phyloP scores from a whole-genome alignment of 2,797 vertebrate species.

The Botia kubotai region DNA sequence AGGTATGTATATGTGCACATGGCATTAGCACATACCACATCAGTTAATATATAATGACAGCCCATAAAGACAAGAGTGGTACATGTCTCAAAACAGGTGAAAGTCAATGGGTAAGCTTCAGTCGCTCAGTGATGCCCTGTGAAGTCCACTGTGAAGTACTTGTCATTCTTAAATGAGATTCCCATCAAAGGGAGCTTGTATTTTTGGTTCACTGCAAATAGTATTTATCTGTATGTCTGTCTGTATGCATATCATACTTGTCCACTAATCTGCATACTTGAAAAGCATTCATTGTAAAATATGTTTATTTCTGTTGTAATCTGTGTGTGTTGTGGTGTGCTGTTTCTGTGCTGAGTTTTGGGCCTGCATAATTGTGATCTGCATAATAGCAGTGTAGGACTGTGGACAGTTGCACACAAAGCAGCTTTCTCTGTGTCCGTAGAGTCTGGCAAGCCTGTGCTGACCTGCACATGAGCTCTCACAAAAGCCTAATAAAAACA shows the following conservation, averaged over 20 bases:
- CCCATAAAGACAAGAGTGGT: neutral
- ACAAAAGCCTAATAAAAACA: constrained; percentile 74
- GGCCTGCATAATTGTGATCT: constrained; percentile 34
- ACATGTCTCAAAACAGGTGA: neutral
- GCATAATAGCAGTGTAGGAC: constrained; percentile 38
- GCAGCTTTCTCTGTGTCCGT: constrained; percentile 50
- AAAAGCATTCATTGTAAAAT: too few relatives aligned
- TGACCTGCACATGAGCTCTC: constrained; percentile 56
- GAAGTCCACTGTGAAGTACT: neutral
- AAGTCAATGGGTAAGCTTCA: neutral
- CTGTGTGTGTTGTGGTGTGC: constrained; percentile 13
- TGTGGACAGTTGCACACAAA: constrained; percentile 59
- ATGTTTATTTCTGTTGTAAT: neutral
- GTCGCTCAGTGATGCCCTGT: neutral
- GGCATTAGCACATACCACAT: neutral
- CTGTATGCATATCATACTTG: too few relatives aligned
- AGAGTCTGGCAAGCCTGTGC: constrained; percentile 35
- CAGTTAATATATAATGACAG: neutral
- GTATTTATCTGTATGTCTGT: too few relatives aligned
- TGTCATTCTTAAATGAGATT: too few relatives aligned
- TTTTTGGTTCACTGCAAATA: too few relatives aligned
- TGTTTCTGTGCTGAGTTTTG: neutral
- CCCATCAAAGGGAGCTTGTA: too few relatives aligned
- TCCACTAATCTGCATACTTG: too few relatives aligned
- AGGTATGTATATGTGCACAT: constrained; percentile 9